A percentile compares a stretch with the other conserved stretches of the same genome.
Evolutionary conservation across 1,140 invertebrate genomes (phyloP).

Genomic region (Atta texana): DNA sequence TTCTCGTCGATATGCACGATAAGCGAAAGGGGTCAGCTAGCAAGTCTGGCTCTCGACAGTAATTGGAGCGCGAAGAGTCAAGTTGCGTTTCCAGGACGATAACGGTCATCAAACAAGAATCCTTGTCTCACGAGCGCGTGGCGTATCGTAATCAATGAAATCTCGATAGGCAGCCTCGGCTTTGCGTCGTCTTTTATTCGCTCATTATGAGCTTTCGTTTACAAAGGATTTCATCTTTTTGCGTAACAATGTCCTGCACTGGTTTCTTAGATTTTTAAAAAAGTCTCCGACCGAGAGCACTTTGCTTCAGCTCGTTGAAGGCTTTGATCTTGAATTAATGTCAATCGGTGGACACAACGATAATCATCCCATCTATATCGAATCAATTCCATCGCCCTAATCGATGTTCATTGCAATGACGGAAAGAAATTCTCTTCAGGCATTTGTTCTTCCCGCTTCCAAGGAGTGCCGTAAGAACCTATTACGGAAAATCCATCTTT

Average conservation of each 20-base stretch:
- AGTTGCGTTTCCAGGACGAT: slow-evolving; percentile 35
- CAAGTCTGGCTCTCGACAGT: background rate
- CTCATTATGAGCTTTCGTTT: slow-evolving; percentile 63
- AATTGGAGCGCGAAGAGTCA: slow-evolving; percentile 54
- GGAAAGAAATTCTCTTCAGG: slow-evolving; percentile 21
- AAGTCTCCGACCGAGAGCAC: background rate
- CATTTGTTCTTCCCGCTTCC: slow-evolving; percentile 22
- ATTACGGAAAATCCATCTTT: background rate
- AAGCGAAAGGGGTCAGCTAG: slow-evolving; percentile 6
- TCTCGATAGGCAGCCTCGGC: slow-evolving; percentile 44
- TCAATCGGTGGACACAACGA: slow-evolving; percentile 29
- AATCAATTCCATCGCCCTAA: slow-evolving; percentile 34
- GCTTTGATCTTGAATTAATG: slow-evolving; percentile 70
- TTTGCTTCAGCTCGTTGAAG: slow-evolving; percentile 14
- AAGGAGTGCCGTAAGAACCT: background rate
- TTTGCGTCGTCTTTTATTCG: slow-evolving; percentile 46
- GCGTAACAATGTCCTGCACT: slow-evolving; percentile 55
- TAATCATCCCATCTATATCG: slow-evolving; percentile 52
- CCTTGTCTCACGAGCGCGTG: background rate
- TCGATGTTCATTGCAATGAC: slow-evolving; percentile 34
- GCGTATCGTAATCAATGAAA: slow-evolving; percentile 66
- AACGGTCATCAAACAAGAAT: slow-evolving; percentile 31
- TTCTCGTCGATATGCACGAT: slow-evolving; percentile 41
- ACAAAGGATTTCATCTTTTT: slow-evolving; percentile 70
- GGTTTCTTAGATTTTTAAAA: slow-evolving; percentile 47